These are phyloP conservation scores for Caretta caretta DNA, from an alignment of 2,113 vertebrate species.

Conservation along the genomic window DNA sequence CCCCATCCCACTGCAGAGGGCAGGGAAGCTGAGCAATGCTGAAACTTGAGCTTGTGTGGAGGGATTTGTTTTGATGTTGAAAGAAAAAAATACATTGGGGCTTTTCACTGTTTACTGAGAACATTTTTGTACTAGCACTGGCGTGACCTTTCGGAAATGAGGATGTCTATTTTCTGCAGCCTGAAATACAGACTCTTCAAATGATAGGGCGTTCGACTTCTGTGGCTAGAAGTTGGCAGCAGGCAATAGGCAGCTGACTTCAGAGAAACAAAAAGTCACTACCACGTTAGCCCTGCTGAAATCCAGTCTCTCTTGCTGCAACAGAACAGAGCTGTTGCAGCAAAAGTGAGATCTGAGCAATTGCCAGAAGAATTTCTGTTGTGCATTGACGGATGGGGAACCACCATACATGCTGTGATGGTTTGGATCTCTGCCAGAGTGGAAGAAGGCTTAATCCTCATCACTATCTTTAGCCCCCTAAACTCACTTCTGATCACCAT, in stretches of 20 bases:
- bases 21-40: background rate
- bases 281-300: background rate
- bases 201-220: background rate
- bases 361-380: background rate
- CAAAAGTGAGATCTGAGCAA: background rate
- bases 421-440: background rate
- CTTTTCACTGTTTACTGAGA: fast-evolving
- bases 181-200: background rate
- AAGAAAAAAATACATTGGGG: background rate
- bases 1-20: background rate
- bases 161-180: background rate
- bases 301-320: fast-evolving
- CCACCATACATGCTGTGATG: background rate
- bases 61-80: background rate
- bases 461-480: background rate
- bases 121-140: fast-evolving
- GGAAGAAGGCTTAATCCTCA: background rate
- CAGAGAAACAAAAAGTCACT: background rate
- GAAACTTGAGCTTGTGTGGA: background rate
- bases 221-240: background rate
- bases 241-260: background rate
- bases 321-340: background rate
- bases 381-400: background rate
- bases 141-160: background rate
- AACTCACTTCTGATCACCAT: background rate